Evolutionary conservation across 2,797 vertebrate genomes (phyloP).

Genomic region (Propithecus perrieri): DNA sequence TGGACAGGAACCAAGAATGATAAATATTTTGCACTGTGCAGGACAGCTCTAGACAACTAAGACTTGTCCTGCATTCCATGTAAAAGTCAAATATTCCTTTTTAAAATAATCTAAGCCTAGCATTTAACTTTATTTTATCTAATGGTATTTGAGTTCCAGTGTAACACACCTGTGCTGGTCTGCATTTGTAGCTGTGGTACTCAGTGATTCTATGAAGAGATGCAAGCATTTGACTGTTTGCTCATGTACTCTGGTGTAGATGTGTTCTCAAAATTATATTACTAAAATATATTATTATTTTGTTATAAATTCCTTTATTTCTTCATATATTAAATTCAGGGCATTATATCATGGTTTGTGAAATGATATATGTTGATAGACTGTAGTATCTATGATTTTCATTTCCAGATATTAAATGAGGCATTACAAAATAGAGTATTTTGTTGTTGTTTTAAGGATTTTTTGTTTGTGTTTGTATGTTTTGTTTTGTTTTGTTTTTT

Average conservation of each 20-base stretch:
- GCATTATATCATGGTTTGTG: not conserved
- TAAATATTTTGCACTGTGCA: not conserved
- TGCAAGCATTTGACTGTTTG: not conserved
- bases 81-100: not conserved
- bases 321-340: not conserved
- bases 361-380: not conserved
- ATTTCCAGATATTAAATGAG: not conserved
- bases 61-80: not conserved
- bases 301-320: constrained; percentile 1
- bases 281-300: not conserved
- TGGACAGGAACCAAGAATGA: not conserved
- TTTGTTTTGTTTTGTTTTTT: not conserved
- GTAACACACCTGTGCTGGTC: not conserved
- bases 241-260: not conserved
- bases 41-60: not conserved
- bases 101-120: not conserved
- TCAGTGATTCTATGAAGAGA: not conserved
- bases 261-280: not conserved
- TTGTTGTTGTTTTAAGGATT: not conserved
- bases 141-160: not conserved
- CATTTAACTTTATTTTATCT: not conserved
- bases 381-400: not conserved
- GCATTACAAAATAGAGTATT: not conserved
- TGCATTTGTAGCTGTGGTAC: not conserved
- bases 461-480: not conserved